Evolutionary conservation across 2,888 invertebrate genomes (phyloP), one percentile per base, ranked within the genome.

Genomic region (Deilephila porcellus): DNA sequence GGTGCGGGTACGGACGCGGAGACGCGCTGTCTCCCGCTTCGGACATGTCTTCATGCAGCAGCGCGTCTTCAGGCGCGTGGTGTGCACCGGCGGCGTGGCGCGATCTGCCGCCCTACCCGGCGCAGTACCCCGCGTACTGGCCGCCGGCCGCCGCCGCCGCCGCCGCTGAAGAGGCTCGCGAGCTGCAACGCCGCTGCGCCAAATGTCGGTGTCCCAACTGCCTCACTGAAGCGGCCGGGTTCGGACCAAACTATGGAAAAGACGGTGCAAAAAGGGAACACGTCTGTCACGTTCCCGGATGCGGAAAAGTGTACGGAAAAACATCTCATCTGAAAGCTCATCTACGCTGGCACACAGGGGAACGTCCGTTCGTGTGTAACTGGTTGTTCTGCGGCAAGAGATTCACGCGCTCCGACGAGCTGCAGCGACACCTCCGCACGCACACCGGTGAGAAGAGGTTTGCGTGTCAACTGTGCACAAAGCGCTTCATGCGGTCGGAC

Each of bases 261-360:
- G 96, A 96, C 75, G 95, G 96, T 5, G 97, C 96, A 81, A 98
- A 97, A 93, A 97, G 96, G 88, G 97, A 95, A 90, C 98, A 98
- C 89, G 96, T 97, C 64, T 98, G 98, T 85, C 98, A 98, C 89
- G 96, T 98, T 60, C 97, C 97, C 1, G 98, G 98, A 63, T 99
- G 99, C 87, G 96, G 96, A 75, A 97, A 97, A 84, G 97, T 98
- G 20, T 99, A 99, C 90, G 98, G 98, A 19, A 99, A 99, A 91
- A 98, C 98, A 0, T 98, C 98, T 0, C 99, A 99, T 87, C 91
- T 99, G 76, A 98, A 98, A 91, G 98, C 98, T 0, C 98, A 98
- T 88, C 95, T 98, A 4, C 96, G 99, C 71, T 98, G 98, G 98
- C 99, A 99, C 86, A 98, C 98, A 0, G 98, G 98, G 0, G 99